Evolutionary conservation across 2,888 invertebrate genomes (phyloP).

Genomic region (Meghimatium bilineatum): DNA sequence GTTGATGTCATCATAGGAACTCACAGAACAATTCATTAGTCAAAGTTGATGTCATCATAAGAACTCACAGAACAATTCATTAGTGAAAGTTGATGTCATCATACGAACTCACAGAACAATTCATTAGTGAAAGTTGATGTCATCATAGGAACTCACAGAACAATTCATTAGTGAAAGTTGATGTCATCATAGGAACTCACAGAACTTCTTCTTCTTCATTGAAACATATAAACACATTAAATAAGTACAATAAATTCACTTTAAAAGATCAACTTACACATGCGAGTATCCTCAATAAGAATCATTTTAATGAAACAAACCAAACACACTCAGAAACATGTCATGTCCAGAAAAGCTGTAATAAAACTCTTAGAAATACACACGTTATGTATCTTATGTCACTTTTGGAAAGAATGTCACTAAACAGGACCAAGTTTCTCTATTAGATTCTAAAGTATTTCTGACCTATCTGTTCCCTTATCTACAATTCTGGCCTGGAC

Average conservation of each 20-base stretch:
- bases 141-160: no score
- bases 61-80: no score
- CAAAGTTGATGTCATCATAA: no score
- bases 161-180: no score
- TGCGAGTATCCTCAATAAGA: slow-evolving; percentile 28
- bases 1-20: no score
- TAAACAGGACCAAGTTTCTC: background rate
- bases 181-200: no score
- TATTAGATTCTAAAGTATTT: background rate
- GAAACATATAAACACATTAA: no score
- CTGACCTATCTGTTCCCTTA: slow-evolving; percentile 16
- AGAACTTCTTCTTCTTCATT: no score
- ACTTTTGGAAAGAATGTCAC: background rate
- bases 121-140: no score
- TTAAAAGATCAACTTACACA: slow-evolving; percentile 31
- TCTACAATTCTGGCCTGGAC: slow-evolving; percentile 23
- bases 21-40: no score
- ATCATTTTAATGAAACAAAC: slow-evolving; percentile 19
- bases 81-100: no score
- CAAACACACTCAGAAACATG: background rate
- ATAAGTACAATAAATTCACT: background rate
- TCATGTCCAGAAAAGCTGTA: background rate
- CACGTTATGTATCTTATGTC: background rate
- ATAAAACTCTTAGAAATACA: background rate
- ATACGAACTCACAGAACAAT: no score